phyloP scores from a whole-genome alignment of 2,888 invertebrate species.

The Amiota minor region DNA sequence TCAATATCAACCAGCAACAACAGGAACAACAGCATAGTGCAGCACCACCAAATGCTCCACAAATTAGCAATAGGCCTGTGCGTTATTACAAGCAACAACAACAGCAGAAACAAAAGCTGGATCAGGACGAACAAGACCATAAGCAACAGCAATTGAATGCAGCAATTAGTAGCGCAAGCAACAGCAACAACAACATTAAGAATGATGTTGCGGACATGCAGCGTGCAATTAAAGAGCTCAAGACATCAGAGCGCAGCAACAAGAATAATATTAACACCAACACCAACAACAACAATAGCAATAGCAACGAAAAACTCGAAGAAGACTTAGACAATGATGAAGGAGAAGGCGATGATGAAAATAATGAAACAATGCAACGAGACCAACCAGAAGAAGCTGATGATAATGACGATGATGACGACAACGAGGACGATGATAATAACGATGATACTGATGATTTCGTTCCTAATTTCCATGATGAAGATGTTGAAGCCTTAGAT shows the following conservation, averaged over 20 bases:
- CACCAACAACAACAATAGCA: conserved; percentile 31
- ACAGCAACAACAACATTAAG: conserved; percentile 41
- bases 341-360: conserved; percentile 42
- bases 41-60: conserved; percentile 63
- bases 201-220: conserved; percentile 30
- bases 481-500: conserved; percentile 53
- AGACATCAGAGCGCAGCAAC: conserved; percentile 33
- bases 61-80: conserved; percentile 64
- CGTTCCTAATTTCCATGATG: conserved; percentile 36
- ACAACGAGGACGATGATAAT: conserved; percentile 27
- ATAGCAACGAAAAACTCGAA: conserved; percentile 31
- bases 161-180: conserved; percentile 54
- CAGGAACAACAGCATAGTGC: conserved; percentile 32
- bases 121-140: conserved; percentile 40
- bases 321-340: conserved; percentile 39
- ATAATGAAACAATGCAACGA: neutral
- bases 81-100: conserved; percentile 26
- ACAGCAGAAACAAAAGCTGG: conserved; percentile 28
- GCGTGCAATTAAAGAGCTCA: conserved; percentile 46
- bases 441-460: conserved; percentile 21
- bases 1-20: conserved; percentile 35
- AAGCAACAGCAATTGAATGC: conserved; percentile 46
- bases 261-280: conserved; percentile 45
- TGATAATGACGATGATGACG: conserved; percentile 34
- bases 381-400: conserved; percentile 39